These are phyloP conservation scores for Chelidonichthys spinosus DNA, from an alignment of 2,797 vertebrate genomes.

Conservation along the genomic window DNA sequence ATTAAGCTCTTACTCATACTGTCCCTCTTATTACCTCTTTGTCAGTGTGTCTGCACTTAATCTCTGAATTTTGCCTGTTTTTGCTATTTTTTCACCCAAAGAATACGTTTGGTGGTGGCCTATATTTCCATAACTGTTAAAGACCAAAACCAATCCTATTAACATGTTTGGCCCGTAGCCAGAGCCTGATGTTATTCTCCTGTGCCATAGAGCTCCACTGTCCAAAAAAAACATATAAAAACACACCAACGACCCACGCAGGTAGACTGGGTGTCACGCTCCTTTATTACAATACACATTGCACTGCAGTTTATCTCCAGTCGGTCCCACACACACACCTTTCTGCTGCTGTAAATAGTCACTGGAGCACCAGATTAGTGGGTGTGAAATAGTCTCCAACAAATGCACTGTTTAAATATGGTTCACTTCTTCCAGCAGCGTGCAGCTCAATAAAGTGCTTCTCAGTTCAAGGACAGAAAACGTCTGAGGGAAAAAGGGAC, in stretches of 20 bases:
- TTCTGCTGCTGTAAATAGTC: background rate
- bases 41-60: slow-evolving; percentile 14
- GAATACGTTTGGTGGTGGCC: background rate
- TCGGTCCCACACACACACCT: background rate
- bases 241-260: background rate
- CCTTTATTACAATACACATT: background rate
- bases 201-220: background rate
- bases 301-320: slow-evolving; percentile 14
- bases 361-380: background rate
- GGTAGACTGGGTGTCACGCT: background rate
- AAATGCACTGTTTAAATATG: background rate
- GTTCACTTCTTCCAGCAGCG: background rate
- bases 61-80: background rate
- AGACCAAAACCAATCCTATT: background rate
- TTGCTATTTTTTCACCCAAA: no score
- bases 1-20: slow-evolving; percentile 21
- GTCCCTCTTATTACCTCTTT: slow-evolving; percentile 27
- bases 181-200: background rate
- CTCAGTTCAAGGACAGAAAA: background rate
- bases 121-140: background rate
- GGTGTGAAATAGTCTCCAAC: background rate
- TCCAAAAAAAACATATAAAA: background rate
- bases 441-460: background rate
- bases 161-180: background rate
- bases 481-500: no score